Conservation (phyloP, 1,140 invertebrate genomes). For the Gonatopus flavifemur region DNA sequence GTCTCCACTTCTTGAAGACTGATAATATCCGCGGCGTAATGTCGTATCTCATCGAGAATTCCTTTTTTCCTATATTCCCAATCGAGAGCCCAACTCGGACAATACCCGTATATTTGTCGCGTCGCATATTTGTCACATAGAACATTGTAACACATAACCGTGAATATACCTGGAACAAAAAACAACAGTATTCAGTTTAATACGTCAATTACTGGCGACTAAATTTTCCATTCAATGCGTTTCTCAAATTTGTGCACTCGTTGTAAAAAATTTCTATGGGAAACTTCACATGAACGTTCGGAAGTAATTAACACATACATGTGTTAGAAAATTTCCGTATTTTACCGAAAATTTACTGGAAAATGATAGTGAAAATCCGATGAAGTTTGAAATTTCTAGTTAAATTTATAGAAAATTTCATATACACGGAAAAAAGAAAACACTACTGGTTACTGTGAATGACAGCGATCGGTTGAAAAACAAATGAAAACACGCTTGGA, state of each 20-base stretch:
- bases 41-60: constrained; percentile 95
- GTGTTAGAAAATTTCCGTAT: too few species aligned
- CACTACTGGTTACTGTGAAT: too few species aligned
- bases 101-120: constrained; percentile 96
- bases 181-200: constrained; percentile 1
- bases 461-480: too few species aligned
- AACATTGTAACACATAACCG: constrained; percentile 99
- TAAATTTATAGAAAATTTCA: too few species aligned
- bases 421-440: too few species aligned
- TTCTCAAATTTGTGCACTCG: not conserved
- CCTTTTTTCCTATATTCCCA: constrained; percentile 98
- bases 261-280: not conserved
- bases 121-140: constrained; percentile 99
- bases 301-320: too few species aligned
- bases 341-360: too few species aligned
- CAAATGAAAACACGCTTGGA: too few species aligned
- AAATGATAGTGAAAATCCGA: too few species aligned
- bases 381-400: too few species aligned
- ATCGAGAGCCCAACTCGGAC: constrained; percentile 93
- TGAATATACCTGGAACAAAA: constrained; percentile 82
- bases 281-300: too few species aligned
- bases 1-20: constrained; percentile 98
- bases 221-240: not conserved
- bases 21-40: constrained; percentile 97
- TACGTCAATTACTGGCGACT: not conserved